phyloP scores from a whole-genome alignment of 2,113 vertebrate genomes.

The Argyrosomus japonicus region DNA sequence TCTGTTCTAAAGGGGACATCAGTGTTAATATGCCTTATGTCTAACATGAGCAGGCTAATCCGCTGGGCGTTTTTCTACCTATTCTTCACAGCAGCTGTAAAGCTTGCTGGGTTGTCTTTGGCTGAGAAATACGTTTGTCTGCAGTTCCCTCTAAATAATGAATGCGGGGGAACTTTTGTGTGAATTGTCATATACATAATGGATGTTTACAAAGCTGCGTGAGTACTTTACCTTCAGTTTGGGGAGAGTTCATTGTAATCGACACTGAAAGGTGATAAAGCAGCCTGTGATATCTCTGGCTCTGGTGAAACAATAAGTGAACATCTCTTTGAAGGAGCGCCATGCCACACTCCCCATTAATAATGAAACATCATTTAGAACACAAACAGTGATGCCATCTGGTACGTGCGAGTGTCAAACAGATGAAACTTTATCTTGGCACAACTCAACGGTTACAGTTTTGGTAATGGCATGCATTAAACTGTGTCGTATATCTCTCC shows the following conservation, averaged over 20 bases:
- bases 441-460: constrained; percentile 42
- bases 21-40: constrained; percentile 56
- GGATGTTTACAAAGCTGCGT: constrained; percentile 87
- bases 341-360: constrained; percentile 79
- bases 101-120: constrained; percentile 73
- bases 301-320: constrained; percentile 76
- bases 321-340: constrained; percentile 70
- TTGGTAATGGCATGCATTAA: constrained; percentile 3
- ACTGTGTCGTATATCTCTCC: constrained; percentile 13
- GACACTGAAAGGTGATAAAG: constrained; percentile 81
- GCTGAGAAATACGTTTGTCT: constrained; percentile 77
- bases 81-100: constrained; percentile 79
- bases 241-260: constrained; percentile 83
- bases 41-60: constrained; percentile 51
- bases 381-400: constrained; percentile 80
- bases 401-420: constrained; percentile 73
- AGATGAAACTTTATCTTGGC: constrained; percentile 67
- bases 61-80: constrained; percentile 60
- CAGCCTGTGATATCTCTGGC: constrained; percentile 70
- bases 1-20: constrained; percentile 67
- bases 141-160: constrained; percentile 89
- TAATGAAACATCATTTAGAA: constrained; percentile 83
- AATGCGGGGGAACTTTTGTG: constrained; percentile 86
- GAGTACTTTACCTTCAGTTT: constrained; percentile 82
- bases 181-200: constrained; percentile 88